Percentiles rank a stretch among this genome's conserved stretches.
phyloP scores from a whole-genome alignment of 2,113 vertebrate species.

The Etia nguti region DNA sequence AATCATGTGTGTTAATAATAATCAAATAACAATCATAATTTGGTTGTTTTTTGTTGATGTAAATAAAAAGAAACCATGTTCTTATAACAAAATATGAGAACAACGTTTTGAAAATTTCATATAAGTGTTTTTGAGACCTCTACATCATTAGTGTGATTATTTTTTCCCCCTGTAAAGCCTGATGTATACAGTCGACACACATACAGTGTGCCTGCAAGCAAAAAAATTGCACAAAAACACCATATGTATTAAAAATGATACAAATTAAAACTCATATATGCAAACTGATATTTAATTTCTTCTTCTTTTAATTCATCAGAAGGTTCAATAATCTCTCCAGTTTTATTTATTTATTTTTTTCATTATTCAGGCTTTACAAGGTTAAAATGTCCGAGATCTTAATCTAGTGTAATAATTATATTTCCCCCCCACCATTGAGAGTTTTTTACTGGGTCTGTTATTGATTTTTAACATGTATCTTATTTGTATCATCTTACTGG shows the following conservation, averaged over 20 bases:
- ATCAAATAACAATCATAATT: not conserved
- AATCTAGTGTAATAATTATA: not conserved
- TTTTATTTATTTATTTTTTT: not conserved
- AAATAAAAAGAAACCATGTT: not conserved
- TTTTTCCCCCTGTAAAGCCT: rapidly evolving
- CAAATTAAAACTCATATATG: not conserved
- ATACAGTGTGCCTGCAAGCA: not conserved
- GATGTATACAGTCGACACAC: not conserved
- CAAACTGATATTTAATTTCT: not conserved
- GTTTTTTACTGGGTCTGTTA: not conserved
- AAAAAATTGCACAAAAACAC: not conserved
- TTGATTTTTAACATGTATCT: not conserved
- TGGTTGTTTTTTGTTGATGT: not conserved
- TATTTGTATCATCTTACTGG: not conserved
- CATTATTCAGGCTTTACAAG: not conserved
- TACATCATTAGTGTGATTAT: not conserved
- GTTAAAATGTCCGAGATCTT: not conserved
- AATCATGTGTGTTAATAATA: not conserved
- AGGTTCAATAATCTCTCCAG: not conserved
- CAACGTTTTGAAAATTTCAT: not conserved
- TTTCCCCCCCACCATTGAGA: not conserved
- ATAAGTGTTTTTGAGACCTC: no score
- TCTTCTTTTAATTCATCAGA: not conserved
- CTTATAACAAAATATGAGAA: not conserved
- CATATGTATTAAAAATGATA: not conserved